phyloP scores from a whole-genome alignment of 2,113 vertebrate genomes.

The Progne subis region DNA sequence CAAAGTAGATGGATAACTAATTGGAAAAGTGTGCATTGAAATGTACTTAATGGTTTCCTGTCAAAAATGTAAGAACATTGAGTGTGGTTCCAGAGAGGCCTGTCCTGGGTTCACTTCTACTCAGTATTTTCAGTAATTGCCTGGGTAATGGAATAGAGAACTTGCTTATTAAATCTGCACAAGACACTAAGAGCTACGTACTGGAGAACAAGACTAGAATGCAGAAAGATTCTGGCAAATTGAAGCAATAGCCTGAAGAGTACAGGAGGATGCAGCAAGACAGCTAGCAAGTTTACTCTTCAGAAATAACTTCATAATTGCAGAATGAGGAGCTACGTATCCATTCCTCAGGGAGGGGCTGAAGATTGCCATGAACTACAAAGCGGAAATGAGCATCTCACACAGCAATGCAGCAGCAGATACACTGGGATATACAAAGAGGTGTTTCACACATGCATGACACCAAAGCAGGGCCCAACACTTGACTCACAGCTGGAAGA shows the following conservation, averaged over 20 bases:
- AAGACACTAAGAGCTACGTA: not conserved
- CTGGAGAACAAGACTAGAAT: not conserved
- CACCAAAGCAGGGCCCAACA: not conserved
- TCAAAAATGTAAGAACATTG: slow-evolving; percentile 28
- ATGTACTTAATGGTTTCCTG: slow-evolving; percentile 42
- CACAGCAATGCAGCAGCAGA: not conserved
- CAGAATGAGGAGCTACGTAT: not conserved
- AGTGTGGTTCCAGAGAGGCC: slow-evolving; percentile 26
- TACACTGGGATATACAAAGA: not conserved
- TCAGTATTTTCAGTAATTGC: slow-evolving; percentile 51
- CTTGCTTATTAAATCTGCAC: slow-evolving; percentile 54
- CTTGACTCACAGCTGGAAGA: not conserved
- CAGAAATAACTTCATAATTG: not conserved
- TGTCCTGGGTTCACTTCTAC: slow-evolving; percentile 38
- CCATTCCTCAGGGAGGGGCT: not conserved
- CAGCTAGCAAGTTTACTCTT: not conserved
- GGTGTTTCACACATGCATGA: not conserved
- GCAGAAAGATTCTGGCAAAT: not conserved
- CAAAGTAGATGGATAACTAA: slow-evolving; percentile 14
- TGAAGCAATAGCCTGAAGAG: not conserved
- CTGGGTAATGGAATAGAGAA: slow-evolving; percentile 43
- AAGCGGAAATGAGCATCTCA: not conserved
- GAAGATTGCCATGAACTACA: not conserved
- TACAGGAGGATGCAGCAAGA: not conserved
- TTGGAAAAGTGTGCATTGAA: not conserved